Conservation (phyloP, 2,113 vertebrate species). For the Aspiorhynchus laticeps region DNA sequence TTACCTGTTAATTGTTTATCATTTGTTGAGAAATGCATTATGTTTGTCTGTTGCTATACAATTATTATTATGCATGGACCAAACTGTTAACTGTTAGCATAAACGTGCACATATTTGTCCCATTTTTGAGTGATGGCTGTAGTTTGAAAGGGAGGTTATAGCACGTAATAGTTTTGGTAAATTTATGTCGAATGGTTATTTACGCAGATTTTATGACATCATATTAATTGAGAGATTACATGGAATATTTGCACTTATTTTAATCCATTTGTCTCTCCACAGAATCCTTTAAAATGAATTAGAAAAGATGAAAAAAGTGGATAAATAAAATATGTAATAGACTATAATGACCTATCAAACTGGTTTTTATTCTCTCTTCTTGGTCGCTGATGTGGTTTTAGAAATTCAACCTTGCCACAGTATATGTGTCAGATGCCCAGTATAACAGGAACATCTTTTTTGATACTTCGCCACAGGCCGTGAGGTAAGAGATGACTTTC, state of each 20-base stretch:
- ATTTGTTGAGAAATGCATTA: not conserved
- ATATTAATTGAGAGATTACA: not conserved
- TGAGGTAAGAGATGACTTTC: constrained; percentile 77
- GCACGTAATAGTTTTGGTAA: not conserved
- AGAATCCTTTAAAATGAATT: not conserved
- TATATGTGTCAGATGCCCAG: constrained; percentile 91
- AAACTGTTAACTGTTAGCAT: not conserved
- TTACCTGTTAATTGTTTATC: not conserved
- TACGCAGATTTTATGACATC: not conserved
- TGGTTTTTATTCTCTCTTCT: not conserved
- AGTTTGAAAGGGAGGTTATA: not conserved
- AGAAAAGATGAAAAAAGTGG: not conserved
- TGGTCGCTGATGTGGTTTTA: constrained; percentile 53
- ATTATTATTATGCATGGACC: not conserved
- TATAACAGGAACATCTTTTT: constrained; percentile 92
- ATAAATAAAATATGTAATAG: not conserved
- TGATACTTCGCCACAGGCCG: constrained; percentile 81
- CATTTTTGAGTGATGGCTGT: not conserved
- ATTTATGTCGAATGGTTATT: not conserved
- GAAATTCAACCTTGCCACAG: constrained; percentile 84
- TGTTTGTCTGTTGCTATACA: not conserved
- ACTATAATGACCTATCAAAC: not conserved
- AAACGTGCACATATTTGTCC: not conserved
- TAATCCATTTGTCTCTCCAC: not conserved
- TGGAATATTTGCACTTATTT: not conserved